Conservation (phyloP, 2,797 vertebrate genomes). For the Molossus molossus region DNA sequence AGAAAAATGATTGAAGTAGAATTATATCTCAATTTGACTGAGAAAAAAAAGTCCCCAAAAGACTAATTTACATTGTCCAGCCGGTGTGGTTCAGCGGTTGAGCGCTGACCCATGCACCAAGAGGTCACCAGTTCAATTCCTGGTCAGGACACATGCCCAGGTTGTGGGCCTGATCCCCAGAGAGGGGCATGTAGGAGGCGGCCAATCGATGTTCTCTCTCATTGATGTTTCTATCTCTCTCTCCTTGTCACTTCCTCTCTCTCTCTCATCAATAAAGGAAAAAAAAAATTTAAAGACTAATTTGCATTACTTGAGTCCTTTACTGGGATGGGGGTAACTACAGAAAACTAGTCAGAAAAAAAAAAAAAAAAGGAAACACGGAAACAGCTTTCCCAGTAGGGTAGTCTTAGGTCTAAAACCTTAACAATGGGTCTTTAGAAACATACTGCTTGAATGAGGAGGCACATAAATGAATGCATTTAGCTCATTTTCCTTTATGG, state of each 20-base stretch:
- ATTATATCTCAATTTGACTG: constrained; percentile 49
- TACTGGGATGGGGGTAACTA: background rate
- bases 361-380: constrained; percentile 61
- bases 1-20: constrained; percentile 65
- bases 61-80: constrained; percentile 29
- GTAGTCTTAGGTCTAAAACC: constrained; percentile 46
- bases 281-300: background rate
- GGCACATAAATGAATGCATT: constrained; percentile 69
- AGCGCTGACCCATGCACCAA: too few species aligned
- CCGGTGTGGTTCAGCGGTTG: too few species aligned
- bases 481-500: constrained; percentile 39
- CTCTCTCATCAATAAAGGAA: too few species aligned
- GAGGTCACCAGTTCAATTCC: too few species aligned
- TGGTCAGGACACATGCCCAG: too few species aligned
- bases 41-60: constrained; percentile 50
- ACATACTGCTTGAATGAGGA: constrained; percentile 42
- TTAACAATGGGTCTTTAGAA: constrained; percentile 62
- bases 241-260: too few species aligned
- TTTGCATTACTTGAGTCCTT: constrained; percentile 41
- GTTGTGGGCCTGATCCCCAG: too few species aligned
- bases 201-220: too few species aligned
- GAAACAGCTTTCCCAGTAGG: constrained; percentile 56
- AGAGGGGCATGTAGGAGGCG: too few species aligned
- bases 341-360: constrained; percentile 33
- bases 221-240: too few species aligned